Evolutionary conservation across 2,888 invertebrate species (phyloP), one percentile per base, ranked within the genome.

Genomic region (Drosophila pseudotalamancana): DNA sequence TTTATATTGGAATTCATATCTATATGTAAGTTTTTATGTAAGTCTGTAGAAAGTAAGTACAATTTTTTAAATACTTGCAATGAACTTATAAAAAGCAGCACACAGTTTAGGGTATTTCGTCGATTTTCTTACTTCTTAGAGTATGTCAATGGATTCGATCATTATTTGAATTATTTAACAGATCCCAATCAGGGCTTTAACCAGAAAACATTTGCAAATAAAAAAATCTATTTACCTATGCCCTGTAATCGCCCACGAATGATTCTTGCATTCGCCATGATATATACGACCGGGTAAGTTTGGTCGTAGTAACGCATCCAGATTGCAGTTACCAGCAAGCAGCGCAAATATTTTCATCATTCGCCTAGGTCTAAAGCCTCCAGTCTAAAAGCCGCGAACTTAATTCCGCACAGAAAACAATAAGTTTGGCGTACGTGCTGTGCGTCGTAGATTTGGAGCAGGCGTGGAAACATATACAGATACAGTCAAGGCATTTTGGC

Each of bases 291-390:
- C 25, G 16, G 6, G 37, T 16, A 34, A 32, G 31, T 21, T 43
- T 42, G 32, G 43, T 19, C 43, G 19, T 9, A 23, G 61, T 65
- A 55, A 84, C 73, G 64, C 71, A 81, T 81, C 79, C 66, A 40
- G 51, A 60, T 74, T 82, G 63, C 62, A 65, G 46, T 74, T 71
- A n/a, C n/a, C n/a, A 65, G 53, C 55, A 66, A 77, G 56, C 72
- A 60, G 61, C 39, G 83, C 67, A 82, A 87, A 81, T 87, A 82
- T 85, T 87, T 82, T 87, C 86, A 82, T 87, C 87, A 82, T 82
- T 82, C 72, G 79, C 83, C 81, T 74, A 82, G 78, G 76, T 86
- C 86, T n/a, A n/a, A n/a, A n/a, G n/a, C n/a, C n/a, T n/a, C n/a
- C n/a, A n/a, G n/a, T n/a, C n/a, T n/a, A 78, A 67, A 78, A 74